These are phyloP conservation scores for Heliconius nattereri DNA, from an alignment of 1,140 invertebrate genomes.

Conservation along the genomic window DNA sequence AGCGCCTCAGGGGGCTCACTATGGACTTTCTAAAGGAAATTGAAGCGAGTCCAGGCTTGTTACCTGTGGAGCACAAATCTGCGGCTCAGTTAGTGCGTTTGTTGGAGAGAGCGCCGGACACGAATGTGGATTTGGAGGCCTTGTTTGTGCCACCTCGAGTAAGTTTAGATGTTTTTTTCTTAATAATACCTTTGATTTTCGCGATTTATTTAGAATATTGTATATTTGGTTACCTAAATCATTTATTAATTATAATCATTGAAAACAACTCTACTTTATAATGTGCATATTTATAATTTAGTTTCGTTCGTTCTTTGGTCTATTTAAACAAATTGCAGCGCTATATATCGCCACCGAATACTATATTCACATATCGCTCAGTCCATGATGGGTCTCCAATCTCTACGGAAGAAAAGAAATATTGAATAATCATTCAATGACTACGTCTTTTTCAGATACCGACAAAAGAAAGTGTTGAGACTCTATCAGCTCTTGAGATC, in stretches of 20 bases:
- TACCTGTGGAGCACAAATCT: slow-evolving; percentile 94
- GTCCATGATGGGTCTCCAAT: no score
- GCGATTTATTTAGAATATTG: no score
- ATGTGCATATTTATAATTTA: no score
- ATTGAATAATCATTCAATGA: neutral
- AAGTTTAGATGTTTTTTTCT: slow-evolving; percentile 48
- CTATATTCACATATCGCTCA: no score
- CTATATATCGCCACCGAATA: no score
- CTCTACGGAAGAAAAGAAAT: no score
- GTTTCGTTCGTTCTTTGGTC: no score
- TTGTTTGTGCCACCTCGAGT: slow-evolving; percentile 88
- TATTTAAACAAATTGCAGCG: no score
- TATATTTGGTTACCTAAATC: no score
- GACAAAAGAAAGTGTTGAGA: slow-evolving; percentile 92
- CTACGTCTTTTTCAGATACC: slow-evolving; percentile 82
- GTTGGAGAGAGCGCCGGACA: slow-evolving; percentile 85
- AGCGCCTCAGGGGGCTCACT: slow-evolving; percentile 87
- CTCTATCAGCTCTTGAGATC: slow-evolving; percentile 94
- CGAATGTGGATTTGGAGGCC: slow-evolving; percentile 84
- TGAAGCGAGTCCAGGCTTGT: slow-evolving; percentile 90
- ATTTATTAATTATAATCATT: no score
- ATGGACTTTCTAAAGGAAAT: slow-evolving; percentile 95
- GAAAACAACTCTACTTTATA: no score
- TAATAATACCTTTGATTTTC: no score
- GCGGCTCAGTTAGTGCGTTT: slow-evolving; percentile 90